A percentile compares a stretch with the other conserved stretches of the same genome.
Evolutionary conservation across 2,888 invertebrate genomes (phyloP).

Genomic region (Sycophila texana): DNA sequence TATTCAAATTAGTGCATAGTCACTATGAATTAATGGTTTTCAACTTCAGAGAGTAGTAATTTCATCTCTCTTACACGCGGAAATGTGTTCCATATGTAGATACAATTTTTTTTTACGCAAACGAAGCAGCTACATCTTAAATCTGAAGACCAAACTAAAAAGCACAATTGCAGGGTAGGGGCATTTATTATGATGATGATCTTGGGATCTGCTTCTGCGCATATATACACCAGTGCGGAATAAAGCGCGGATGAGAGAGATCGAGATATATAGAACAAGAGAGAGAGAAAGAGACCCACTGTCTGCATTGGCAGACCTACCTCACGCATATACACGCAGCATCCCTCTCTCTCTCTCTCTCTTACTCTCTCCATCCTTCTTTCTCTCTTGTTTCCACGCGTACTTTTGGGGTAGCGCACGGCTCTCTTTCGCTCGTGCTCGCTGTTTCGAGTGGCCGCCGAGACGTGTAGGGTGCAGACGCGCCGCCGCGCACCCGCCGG

Average conservation of each 20-base stretch:
- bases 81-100: too few relatives aligned
- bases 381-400: conserved; percentile 49
- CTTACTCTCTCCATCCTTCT: too few relatives aligned
- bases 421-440: conserved; percentile 60
- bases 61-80: too few relatives aligned
- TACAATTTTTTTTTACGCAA: too few relatives aligned
- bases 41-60: too few relatives aligned
- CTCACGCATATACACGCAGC: background rate
- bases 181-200: conserved; percentile 24
- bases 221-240: background rate
- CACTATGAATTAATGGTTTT: too few relatives aligned
- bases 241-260: background rate
- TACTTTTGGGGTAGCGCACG: conserved; percentile 64
- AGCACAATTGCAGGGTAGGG: background rate
- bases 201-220: background rate
- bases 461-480: conserved; percentile 62
- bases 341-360: background rate
- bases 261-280: too few relatives aligned
- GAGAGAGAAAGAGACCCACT: background rate
- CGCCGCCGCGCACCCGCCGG: conserved; percentile 26
- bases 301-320: background rate
- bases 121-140: too few relatives aligned
- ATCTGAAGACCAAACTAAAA: too few relatives aligned
- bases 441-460: conserved; percentile 63
- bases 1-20: too few relatives aligned